Evolutionary conservation across 2,113 vertebrate species (phyloP).

Genomic region (Chaenogobius annularis): DNA sequence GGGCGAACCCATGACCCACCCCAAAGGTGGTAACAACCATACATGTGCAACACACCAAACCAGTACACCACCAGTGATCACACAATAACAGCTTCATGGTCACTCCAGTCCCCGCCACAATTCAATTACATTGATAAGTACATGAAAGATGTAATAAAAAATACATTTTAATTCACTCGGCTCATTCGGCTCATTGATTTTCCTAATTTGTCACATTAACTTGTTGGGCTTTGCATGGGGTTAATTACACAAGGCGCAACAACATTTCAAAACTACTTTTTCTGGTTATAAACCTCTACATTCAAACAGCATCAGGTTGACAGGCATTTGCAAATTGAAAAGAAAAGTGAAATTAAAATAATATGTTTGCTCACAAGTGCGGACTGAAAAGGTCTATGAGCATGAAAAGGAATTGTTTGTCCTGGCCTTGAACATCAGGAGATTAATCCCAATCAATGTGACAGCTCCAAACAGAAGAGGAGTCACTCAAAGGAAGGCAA

Average conservation of each 20-base stretch:
- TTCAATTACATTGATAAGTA: too few relatives aligned
- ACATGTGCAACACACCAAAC: too few relatives aligned
- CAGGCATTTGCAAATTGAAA: neutral
- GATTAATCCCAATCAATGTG: neutral
- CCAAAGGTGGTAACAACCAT: too few relatives aligned
- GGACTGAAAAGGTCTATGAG: neutral
- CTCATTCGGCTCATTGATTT: neutral
- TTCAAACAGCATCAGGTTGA: neutral
- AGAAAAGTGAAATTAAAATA: neutral
- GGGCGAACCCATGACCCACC: too few relatives aligned
- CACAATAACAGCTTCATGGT: too few relatives aligned
- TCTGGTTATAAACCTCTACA: neutral
- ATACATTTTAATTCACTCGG: too few relatives aligned
- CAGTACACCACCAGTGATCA: too few relatives aligned
- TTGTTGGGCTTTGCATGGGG: neutral
- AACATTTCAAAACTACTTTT: neutral
- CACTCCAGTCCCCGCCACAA: too few relatives aligned
- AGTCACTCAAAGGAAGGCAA: slow-evolving; percentile 8
- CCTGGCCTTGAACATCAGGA: neutral
- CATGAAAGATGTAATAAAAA: neutral
- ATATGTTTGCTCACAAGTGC: neutral
- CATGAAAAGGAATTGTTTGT: slow-evolving; percentile 3
- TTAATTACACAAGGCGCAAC: slow-evolving; percentile 20
- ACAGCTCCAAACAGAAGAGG: neutral
- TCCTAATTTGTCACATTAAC: neutral